A percentile compares a stretch with the other conserved stretches of the same genome.
Conservation (phyloP, 2,797 vertebrate species). For the Erpetoichthys calabaricus region DNA sequence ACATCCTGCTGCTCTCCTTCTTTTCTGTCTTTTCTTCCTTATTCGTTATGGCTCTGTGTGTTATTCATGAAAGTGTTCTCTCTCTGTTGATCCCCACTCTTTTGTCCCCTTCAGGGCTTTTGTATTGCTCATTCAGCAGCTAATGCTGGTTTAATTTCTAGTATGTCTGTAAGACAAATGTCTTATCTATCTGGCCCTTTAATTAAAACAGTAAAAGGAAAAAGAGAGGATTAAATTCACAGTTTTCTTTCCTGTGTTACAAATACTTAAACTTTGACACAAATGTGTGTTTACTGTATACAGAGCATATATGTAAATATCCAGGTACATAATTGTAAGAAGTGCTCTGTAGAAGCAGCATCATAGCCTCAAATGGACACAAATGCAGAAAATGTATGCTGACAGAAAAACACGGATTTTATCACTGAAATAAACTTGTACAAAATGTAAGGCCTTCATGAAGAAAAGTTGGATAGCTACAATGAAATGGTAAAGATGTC, state of each 20-base stretch:
- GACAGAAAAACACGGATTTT: too few relatives aligned
- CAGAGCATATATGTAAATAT: neutral
- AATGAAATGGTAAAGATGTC: too few relatives aligned
- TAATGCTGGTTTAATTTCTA: conserved; percentile 58
- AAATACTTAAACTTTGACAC: too few relatives aligned
- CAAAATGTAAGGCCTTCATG: too few relatives aligned
- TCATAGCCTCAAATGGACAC: too few relatives aligned
- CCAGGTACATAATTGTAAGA: too few relatives aligned
- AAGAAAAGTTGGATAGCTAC: too few relatives aligned
- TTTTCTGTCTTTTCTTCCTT: conserved; percentile 28
- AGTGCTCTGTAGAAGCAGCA: too few relatives aligned
- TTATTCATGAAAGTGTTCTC: conserved; percentile 59
- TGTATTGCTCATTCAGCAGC: conserved; percentile 47
- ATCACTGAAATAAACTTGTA: too few relatives aligned
- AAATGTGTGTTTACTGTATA: neutral
- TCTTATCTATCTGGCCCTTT: conserved; percentile 48
- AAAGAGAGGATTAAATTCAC: too few relatives aligned
- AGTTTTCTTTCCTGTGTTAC: too few relatives aligned
- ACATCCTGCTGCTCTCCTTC: conserved; percentile 51
- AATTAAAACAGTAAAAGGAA: conserved; percentile 49
- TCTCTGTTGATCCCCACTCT: conserved; percentile 21
- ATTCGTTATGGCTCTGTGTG: conserved; percentile 54
- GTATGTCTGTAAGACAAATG: conserved; percentile 53
- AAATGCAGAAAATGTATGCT: too few relatives aligned
- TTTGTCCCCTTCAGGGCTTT: conserved; percentile 53